Evolutionary conservation across 2,113 vertebrate genomes (phyloP).

Genomic region (Gymnogyps californianus): DNA sequence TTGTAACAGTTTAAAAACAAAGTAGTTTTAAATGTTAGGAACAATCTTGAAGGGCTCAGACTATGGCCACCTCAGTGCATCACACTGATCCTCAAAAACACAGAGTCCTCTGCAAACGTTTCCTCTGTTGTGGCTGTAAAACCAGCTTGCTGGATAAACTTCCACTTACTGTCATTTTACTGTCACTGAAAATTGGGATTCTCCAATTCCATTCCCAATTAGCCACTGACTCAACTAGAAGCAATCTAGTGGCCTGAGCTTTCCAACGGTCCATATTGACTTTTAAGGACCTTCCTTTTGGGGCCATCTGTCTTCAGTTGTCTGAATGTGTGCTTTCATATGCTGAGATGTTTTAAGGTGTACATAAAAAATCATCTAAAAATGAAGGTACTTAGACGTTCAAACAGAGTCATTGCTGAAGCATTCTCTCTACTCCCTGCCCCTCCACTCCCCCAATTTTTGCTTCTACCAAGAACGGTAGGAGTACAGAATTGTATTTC

Average conservation of each 20-base stretch:
- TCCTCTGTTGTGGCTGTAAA: background rate
- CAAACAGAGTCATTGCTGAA: background rate
- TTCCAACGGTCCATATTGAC: background rate
- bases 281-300: background rate
- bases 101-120: background rate
- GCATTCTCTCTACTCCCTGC: background rate
- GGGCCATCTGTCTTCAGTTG: background rate
- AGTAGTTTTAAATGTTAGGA: background rate
- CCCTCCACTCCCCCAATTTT: rapidly evolving
- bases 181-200: background rate
- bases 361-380: background rate
- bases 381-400: background rate
- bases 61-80: background rate
- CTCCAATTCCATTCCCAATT: background rate
- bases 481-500: background rate
- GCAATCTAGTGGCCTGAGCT: background rate
- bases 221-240: background rate
- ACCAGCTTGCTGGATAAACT: background rate
- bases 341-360: background rate
- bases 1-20: background rate
- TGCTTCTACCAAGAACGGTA: background rate
- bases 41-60: background rate
- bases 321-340: background rate
- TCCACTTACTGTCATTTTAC: background rate
- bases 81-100: background rate